These are phyloP conservation scores for Onychorhynchus coronatus DNA, from an alignment of 2,113 vertebrate species.

Conservation along the genomic window DNA sequence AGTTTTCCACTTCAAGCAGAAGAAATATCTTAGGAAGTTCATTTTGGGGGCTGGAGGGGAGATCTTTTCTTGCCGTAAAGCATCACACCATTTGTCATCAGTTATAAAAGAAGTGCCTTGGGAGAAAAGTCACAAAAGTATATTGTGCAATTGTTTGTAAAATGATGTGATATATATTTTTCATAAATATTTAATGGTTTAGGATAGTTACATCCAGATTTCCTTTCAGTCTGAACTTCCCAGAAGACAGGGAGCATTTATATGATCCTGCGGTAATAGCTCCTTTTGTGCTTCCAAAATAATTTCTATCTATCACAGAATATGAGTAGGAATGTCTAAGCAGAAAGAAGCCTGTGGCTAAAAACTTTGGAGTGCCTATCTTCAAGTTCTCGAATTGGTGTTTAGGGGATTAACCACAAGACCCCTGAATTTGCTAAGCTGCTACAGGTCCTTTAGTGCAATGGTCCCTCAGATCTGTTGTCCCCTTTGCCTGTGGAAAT, in stretches of 20 bases:
- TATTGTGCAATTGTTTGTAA: background rate
- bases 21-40: background rate
- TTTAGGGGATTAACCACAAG: background rate
- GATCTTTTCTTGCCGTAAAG: background rate
- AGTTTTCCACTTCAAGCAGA: conserved; percentile 25
- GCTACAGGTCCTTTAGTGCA: background rate
- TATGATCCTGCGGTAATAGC: background rate
- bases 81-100: background rate
- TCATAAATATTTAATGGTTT: conserved; percentile 40
- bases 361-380: background rate
- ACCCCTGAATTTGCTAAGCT: background rate
- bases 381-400: background rate
- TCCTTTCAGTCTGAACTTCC: background rate
- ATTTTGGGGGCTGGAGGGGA: background rate
- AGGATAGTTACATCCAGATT: background rate
- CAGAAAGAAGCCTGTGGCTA: background rate
- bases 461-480: background rate
- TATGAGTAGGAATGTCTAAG: background rate
- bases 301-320: background rate
- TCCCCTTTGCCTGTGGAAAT: background rate
- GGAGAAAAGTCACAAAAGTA: background rate
- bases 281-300: background rate
- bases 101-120: background rate
- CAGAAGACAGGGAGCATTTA: conserved; percentile 20
- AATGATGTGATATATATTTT: conserved; percentile 19